Evolutionary conservation across 2,113 vertebrate genomes (phyloP).

Genomic region (Burhinus bistriatus): DNA sequence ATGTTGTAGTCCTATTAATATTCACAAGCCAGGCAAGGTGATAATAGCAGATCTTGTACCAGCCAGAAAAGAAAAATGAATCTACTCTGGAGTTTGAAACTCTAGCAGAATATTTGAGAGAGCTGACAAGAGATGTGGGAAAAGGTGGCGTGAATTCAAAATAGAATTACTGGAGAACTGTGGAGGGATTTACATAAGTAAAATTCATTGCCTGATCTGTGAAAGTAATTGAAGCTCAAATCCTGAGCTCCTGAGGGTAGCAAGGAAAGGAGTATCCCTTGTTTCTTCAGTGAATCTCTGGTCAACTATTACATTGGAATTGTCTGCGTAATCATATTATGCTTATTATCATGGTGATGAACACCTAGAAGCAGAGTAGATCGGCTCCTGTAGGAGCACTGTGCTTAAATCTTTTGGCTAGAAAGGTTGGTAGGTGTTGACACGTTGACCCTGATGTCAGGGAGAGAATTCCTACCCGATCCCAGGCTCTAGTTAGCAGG

Average conservation of each 20-base stretch:
- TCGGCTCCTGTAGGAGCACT: neutral
- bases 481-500: neutral
- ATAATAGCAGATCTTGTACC: neutral
- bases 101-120: neutral
- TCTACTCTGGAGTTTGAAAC: neutral
- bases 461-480: neutral
- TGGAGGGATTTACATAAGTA: constrained; percentile 23
- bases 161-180: constrained; percentile 10
- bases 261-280: neutral
- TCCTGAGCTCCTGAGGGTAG: neutral
- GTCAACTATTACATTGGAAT: neutral
- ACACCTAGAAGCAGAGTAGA: neutral
- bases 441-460: neutral
- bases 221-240: constrained; percentile 35
- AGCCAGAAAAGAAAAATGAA: neutral
- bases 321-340: neutral
- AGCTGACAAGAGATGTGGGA: neutral
- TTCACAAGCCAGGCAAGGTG: neutral
- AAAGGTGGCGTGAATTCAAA: constrained; percentile 7
- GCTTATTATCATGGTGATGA: neutral
- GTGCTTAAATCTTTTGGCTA: neutral
- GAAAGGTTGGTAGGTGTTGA: neutral
- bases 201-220: neutral
- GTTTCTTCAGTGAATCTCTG: constrained; percentile 22
- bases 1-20: neutral